phyloP scores from a whole-genome alignment of 2,797 vertebrate genomes.

The Gymnopithys bicolor region DNA sequence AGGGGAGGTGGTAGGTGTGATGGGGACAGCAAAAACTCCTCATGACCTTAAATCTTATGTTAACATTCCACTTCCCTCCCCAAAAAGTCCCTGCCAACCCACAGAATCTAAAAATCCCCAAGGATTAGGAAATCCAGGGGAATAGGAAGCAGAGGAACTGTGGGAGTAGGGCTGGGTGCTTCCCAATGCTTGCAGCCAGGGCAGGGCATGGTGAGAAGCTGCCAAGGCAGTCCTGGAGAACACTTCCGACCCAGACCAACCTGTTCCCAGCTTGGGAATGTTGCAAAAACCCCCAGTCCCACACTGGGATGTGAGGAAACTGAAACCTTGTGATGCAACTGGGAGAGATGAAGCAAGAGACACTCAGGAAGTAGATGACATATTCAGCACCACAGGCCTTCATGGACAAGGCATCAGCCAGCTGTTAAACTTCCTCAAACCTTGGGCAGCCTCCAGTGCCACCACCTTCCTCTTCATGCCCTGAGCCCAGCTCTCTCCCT shows the following conservation, averaged over 20 bases:
- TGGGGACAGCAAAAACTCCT: not conserved
- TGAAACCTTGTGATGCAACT: not conserved
- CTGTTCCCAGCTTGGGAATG: not conserved
- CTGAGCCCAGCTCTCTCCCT: accelerated
- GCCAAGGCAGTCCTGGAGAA: not conserved
- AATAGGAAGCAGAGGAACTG: not conserved
- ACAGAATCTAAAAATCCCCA: not conserved
- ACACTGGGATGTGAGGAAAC: not conserved
- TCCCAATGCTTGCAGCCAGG: not conserved
- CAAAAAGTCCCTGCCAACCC: not conserved
- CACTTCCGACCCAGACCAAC: not conserved
- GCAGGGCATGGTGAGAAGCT: not conserved
- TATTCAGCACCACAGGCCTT: not conserved
- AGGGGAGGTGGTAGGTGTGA: not conserved
- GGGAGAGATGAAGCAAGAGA: not conserved
- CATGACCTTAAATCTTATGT: not conserved
- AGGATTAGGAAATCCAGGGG: not conserved
- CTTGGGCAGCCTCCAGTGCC: not conserved
- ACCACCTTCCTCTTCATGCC: not conserved
- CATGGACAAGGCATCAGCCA: not conserved
- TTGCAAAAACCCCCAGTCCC: not conserved
- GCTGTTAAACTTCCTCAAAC: not conserved
- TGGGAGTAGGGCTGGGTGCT: not conserved
- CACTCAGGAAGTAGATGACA: not conserved
- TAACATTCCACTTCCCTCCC: not conserved